Percentiles rank a stretch among this genome's conserved stretches.
phyloP scores from a whole-genome alignment of 2,888 invertebrate species.

The Lymantria dispar region DNA sequence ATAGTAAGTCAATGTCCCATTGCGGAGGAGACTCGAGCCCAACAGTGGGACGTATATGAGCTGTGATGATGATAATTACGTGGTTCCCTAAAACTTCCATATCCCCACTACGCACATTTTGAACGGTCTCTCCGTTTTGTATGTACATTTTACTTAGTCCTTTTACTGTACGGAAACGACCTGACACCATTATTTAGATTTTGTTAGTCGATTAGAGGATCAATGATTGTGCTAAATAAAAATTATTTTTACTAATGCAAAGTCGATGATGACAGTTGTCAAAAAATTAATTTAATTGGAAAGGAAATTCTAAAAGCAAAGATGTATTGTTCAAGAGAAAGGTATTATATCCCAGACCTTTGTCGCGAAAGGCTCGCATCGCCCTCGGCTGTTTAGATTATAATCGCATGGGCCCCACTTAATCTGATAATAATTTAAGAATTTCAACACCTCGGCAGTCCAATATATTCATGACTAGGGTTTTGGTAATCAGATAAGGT shows the following conservation, averaged over 20 bases:
- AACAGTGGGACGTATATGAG: too few species aligned
- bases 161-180: too few species aligned
- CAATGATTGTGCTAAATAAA: too few species aligned
- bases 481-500: slow-evolving; percentile 35
- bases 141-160: too few species aligned
- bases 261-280: not conserved
- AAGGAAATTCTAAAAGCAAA: slow-evolving; percentile 30
- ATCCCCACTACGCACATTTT: too few species aligned
- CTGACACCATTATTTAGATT: too few species aligned
- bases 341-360: slow-evolving; percentile 33
- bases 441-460: slow-evolving; percentile 49
- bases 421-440: slow-evolving; percentile 56
- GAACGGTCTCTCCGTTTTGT: too few species aligned
- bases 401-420: slow-evolving; percentile 52
- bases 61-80: too few species aligned
- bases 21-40: too few species aligned
- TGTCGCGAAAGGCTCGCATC: slow-evolving; percentile 53
- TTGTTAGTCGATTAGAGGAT: too few species aligned
- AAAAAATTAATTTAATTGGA: slow-evolving; percentile 12
- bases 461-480: slow-evolving; percentile 33
- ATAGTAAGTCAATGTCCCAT: too few species aligned
- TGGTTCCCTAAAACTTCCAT: too few species aligned
- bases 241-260: not conserved
- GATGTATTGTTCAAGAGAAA: slow-evolving; percentile 45
- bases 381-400: slow-evolving; percentile 58